Evolutionary conservation across 2,797 vertebrate species (phyloP), one percentile per base, ranked within the genome.

Genomic region (Nyctalus aviator): DNA sequence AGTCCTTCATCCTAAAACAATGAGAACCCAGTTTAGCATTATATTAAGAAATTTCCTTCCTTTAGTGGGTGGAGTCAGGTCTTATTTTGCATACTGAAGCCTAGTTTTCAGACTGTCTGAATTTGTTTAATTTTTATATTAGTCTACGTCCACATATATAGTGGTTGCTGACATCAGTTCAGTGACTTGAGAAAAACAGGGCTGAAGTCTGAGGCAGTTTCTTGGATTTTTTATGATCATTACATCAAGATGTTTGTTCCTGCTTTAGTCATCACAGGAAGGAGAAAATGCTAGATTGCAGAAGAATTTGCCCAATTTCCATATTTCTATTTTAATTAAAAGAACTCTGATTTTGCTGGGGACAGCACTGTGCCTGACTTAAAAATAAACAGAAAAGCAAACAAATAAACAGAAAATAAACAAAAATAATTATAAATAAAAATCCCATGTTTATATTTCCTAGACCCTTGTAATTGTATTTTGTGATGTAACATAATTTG

Each of bases 81-180:
- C 23, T 66, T 71, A 84, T 84, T 84, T 57, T 81, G 4, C 20
- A 62, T 41, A 68, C 3, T 66, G 6, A 59, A 32, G 10, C n/a
- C 41, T 78, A 81, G 20, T 92, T 76, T 68, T 32, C 2, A 62
- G 57, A 41, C 25, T 57, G 20, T 23, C 32, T 91, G 12, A 5
- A 64, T 81, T 93, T 62, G 27, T 79, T 93, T 73, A 82, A 59
- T 78, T 91, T 57, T 85, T 66, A 66, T 66, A 18, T 41, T 81
- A 81, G 7, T 64, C 1, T 15, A 88, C 76, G 23, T 30, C 25
- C 35, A 72, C 14, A 44, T 25, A 14, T 32, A 76, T 32, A 35
- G 23, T 79, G 37, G 2, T 30, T 87, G 41, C n/a, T 59, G 27
- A 71, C 9, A 6, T 76, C 66, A 25, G 13, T 75, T 69, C 27